These are phyloP conservation scores for Agonopterix alstromeriana DNA, from an alignment of 2,888 invertebrate genomes.

Conservation along the genomic window DNA sequence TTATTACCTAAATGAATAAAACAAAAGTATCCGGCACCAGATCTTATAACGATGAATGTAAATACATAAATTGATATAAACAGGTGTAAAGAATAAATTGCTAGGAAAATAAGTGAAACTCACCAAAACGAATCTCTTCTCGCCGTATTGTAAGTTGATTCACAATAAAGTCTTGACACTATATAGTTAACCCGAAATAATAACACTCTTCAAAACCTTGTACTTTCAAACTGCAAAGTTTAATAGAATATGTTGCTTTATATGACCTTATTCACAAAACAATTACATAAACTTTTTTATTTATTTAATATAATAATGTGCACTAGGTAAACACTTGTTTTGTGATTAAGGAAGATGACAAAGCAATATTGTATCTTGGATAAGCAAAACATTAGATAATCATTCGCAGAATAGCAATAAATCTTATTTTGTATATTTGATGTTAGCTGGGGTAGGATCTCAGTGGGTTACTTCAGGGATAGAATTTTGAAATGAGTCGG, in stretches of 20 bases:
- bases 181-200: neutral
- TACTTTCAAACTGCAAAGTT: slow-evolving; percentile 6
- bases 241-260: neutral
- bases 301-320: too few species aligned
- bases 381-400: too few species aligned
- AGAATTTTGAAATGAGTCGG: too few species aligned
- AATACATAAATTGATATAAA: neutral
- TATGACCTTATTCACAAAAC: slow-evolving; percentile 1
- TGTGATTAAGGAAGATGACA: too few species aligned
- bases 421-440: too few species aligned
- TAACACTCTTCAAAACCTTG: slow-evolving; percentile 4
- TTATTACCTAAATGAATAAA: too few species aligned
- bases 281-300: neutral
- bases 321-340: too few species aligned
- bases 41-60: neutral
- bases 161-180: neutral
- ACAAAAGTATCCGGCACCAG: neutral
- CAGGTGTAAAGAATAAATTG: too few species aligned
- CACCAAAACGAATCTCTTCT: neutral
- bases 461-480: too few species aligned
- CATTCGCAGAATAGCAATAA: too few species aligned
- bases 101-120: neutral
- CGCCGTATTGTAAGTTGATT: neutral
- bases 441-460: too few species aligned
- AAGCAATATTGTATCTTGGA: too few species aligned